Evolutionary conservation across 64 coral and sea anemone species (phyloP), one percentile per base, ranked within the genome.

Genomic region (Stichodactyla mertensii): DNA sequence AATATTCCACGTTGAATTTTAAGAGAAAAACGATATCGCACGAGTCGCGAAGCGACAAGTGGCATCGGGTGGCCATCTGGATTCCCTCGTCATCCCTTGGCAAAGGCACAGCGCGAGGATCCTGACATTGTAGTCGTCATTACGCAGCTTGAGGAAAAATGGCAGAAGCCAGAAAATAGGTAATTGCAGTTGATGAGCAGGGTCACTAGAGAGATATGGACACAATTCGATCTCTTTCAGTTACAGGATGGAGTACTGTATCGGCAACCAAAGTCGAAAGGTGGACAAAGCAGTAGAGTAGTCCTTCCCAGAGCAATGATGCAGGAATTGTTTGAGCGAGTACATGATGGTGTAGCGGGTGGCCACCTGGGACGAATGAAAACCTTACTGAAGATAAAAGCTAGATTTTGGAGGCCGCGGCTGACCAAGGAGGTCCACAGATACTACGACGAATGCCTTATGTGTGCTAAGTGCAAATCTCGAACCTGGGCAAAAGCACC

Each of bases 311-410:
- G 28, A 31, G 28, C 28, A 31, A 31, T 31, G 28, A 31, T 31
- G 28, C 28, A 31, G 28, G 45, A 60, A 92, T 10, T 24, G n/a
- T 59, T 83, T 10, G 51, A 23, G 45, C 57, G 70, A 66, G 23
- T 64, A 52, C 86, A 92, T 55, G 90, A 84, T 88, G 89, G 89
- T 71, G 27, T 80, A 26, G 11, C 77, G 6, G 89, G 89, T 57
- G 59, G 26, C 61, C 85, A 82, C 28, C 28, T 31, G 28, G 28
- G 28, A 31, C 28, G 28, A 31, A 31, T 31, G 1, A 31, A 31
- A 31, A 31, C 28, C 28, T 31, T 31, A 31, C 28, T n/a, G 64
- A 92, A 92, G 67, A 84, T 82, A 5, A 83, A 85, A 84, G 24
- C 92, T 87, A 13, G 78, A 31, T 31, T 31, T 31, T 31, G 28